phyloP scores from a whole-genome alignment of 2,113 vertebrate species.

The Zapornia atra region DNA sequence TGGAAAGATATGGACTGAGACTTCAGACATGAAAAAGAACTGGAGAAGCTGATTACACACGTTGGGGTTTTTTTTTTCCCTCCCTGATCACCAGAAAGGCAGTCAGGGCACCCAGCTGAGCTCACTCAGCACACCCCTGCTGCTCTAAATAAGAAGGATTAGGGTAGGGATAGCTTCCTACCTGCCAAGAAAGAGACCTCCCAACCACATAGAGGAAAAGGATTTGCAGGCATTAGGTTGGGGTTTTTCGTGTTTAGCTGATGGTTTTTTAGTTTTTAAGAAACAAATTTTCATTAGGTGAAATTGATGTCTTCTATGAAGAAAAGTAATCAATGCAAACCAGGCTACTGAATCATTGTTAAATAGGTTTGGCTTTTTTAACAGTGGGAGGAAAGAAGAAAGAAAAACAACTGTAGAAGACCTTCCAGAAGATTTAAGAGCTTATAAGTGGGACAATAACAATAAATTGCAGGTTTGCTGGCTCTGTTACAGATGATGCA shows the following conservation, averaged over 20 bases:
- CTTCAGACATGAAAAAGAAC: not conserved
- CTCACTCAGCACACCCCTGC: not conserved
- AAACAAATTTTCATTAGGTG: not conserved
- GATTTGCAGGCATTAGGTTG: not conserved
- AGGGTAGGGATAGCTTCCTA: not conserved
- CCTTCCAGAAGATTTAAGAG: constrained; percentile 2
- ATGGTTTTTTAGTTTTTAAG: not conserved
- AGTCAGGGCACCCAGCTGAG: not conserved
- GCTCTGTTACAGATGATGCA: not conserved
- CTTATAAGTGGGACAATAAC: not conserved
- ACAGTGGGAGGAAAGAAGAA: not conserved
- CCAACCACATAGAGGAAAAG: not conserved
- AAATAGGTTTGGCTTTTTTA: not conserved
- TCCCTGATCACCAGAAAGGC: not conserved
- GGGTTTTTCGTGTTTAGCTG: not conserved
- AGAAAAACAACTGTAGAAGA: not conserved
- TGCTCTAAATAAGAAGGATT: not conserved
- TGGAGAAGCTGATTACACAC: not conserved
- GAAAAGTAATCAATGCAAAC: not conserved
- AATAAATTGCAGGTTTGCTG: constrained; percentile 25
- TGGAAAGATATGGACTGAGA: not conserved
- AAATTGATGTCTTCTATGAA: not conserved
- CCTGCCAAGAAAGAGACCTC: not conserved
- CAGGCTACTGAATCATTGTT: not conserved
- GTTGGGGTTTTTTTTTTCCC: not conserved